Conservation (phyloP, 2,113 vertebrate genomes). For the Nothoprocta perdicaria region DNA sequence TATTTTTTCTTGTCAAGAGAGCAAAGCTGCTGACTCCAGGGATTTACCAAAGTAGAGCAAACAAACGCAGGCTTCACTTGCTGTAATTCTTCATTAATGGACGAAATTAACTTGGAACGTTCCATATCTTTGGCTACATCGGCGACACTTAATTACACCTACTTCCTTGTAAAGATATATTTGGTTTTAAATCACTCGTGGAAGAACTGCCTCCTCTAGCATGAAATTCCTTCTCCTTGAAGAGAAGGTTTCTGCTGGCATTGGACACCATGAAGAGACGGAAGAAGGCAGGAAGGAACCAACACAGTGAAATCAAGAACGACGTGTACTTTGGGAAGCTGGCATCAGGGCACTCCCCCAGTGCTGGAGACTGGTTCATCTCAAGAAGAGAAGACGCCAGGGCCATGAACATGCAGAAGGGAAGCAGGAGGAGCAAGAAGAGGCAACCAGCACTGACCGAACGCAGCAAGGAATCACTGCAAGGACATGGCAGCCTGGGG, state of each 20-base stretch:
- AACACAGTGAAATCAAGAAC: background rate
- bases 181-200: constrained; percentile 45
- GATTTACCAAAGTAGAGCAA: constrained; percentile 61
- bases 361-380: background rate
- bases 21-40: constrained; percentile 68
- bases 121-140: constrained; percentile 61
- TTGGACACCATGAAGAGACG: background rate
- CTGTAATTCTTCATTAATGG: constrained; percentile 59
- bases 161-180: constrained; percentile 61
- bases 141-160: constrained; percentile 47
- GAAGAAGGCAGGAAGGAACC: background rate
- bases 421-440: background rate
- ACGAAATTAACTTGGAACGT: constrained; percentile 65
- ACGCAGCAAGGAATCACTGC: background rate
- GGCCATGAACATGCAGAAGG: background rate
- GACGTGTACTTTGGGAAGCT: rapidly evolving
- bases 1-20: constrained; percentile 73
- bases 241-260: background rate
- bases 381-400: background rate
- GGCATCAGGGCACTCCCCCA: background rate
- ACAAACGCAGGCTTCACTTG: constrained; percentile 34
- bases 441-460: background rate
- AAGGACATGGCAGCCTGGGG: too few species aligned
- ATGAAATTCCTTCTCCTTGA: constrained; percentile 14
- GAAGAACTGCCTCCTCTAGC: constrained; percentile 28